These are phyloP conservation scores for Zeuzera pyrina DNA, from an alignment of 2,888 invertebrate species.

Conservation along the genomic window DNA sequence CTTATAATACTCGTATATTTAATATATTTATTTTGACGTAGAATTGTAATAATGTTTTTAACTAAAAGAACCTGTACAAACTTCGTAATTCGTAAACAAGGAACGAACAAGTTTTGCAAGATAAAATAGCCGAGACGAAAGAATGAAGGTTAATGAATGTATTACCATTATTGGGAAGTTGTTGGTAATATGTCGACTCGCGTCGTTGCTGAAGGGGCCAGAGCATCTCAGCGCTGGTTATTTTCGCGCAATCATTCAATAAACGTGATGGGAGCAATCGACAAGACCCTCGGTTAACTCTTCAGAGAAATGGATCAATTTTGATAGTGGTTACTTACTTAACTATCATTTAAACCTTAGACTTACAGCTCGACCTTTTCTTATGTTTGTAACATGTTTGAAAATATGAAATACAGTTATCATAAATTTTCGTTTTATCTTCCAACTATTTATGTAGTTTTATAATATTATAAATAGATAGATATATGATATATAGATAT, in stretches of 20 bases:
- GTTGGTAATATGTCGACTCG: constrained; percentile 32
- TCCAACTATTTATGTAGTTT: too few relatives aligned
- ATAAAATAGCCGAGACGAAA: constrained; percentile 21
- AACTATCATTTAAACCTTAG: too few relatives aligned
- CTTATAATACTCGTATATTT: too few relatives aligned
- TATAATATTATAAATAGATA: too few relatives aligned
- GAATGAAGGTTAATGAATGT: constrained; percentile 50
- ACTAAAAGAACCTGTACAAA: too few relatives aligned
- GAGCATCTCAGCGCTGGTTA: constrained; percentile 46
- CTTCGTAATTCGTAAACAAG: constrained; percentile 14
- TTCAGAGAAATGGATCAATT: constrained; percentile 60
- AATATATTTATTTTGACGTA: too few relatives aligned
- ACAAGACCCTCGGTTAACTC: constrained; percentile 58
- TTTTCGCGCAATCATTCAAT: constrained; percentile 73
- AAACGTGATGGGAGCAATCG: constrained; percentile 65
- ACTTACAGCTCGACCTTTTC: too few relatives aligned
- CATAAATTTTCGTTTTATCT: too few relatives aligned
- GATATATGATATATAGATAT: too few relatives aligned
- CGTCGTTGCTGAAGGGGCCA: constrained; percentile 54
- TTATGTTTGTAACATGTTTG: too few relatives aligned
- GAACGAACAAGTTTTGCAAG: constrained; percentile 17
- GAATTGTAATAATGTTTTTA: too few relatives aligned
- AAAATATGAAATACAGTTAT: too few relatives aligned
- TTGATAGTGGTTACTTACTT: constrained; percentile 9
- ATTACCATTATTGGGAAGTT: constrained; percentile 40